Evolutionary conservation across 2,797 vertebrate species (phyloP), one percentile per base, ranked within the genome.

Genomic region (Decapterus maruadsi): DNA sequence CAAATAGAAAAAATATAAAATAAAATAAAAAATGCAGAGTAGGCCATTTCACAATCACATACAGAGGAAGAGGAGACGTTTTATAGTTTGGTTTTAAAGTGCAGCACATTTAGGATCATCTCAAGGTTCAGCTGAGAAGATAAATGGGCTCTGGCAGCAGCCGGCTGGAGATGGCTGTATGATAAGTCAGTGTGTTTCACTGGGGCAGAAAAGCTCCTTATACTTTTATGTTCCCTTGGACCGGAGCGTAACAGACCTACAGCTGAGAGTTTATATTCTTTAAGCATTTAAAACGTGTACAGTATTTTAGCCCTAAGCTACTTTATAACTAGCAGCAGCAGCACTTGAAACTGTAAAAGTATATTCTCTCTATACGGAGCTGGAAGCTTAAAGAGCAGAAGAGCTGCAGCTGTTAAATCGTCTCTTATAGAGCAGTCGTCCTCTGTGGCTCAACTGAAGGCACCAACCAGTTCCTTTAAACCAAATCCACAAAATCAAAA

Each of bases 201-300:
- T 34, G 31, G 6, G 31, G 31, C 31, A 34, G 31, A 34, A 34
- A 34, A 34, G 31, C 31, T 34, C 4, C 31, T 34, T 34, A 34
- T 34, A 34, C 4, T 34, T 34, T 34, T 34, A 34, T 34, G 6
- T 34, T 34, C 31, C 31, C 31, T 34, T 34, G 31, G 31, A 34
- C 31, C 6, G 31, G 31, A 34, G 31, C 31, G 31, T 34, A 34
- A 34, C 31, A 5, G 31, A 34, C 31, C 31, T 34, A 5, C 31
- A 34, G 31, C 31, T 34, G 31, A 34, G 31, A 42, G 2, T 61
- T 65, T 48, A 63, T 20, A 53, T 71, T 67, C 29, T 71, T 43
- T 45, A 60, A 55, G 14, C n/a, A 42, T n/a, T n/a, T 59, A 0
- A 38, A 64, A 77, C 66, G 76, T 78, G 36, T 34, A 72, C n/a